Conservation (phyloP, 1,140 invertebrate species). For the Rhagoletis zephyria region DNA sequence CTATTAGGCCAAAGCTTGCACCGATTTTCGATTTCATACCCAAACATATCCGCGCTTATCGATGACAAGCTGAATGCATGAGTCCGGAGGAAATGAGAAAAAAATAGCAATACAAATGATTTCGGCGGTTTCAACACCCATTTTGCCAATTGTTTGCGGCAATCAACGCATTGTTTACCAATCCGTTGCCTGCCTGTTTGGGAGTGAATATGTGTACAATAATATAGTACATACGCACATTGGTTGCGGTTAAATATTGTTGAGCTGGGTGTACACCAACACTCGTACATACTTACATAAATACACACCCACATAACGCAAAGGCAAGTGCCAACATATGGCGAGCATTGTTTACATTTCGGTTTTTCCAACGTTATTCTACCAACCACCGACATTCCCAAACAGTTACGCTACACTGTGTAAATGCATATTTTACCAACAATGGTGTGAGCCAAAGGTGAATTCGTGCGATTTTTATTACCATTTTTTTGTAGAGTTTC, state of each 20-base stretch:
- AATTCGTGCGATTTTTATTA: neutral
- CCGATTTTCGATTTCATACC: neutral
- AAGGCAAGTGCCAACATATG: neutral
- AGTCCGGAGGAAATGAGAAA: no score
- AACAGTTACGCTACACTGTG: neutral
- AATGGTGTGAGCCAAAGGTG: neutral
- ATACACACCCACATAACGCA: neutral
- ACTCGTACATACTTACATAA: neutral
- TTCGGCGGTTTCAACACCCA: no score
- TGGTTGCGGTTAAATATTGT: neutral
- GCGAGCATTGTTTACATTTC: neutral
- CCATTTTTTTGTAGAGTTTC: neutral
- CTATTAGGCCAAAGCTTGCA: neutral
- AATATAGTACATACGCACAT: neutral
- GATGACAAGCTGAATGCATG: no score
- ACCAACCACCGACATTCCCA: neutral
- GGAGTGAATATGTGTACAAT: neutral
- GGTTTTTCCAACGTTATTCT: neutral
- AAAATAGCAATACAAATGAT: no score
- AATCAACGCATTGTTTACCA: neutral
- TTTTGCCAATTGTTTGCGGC: neutral
- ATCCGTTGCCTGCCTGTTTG: neutral
- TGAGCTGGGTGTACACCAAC: neutral
- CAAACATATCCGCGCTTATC: neutral
- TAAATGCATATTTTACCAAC: constrained; percentile 23